Percentiles rank a stretch among this genome's conserved stretches.
These are phyloP conservation scores for Opisthocomus hoazin DNA, from an alignment of 2,113 vertebrate genomes.

Conservation along the genomic window DNA sequence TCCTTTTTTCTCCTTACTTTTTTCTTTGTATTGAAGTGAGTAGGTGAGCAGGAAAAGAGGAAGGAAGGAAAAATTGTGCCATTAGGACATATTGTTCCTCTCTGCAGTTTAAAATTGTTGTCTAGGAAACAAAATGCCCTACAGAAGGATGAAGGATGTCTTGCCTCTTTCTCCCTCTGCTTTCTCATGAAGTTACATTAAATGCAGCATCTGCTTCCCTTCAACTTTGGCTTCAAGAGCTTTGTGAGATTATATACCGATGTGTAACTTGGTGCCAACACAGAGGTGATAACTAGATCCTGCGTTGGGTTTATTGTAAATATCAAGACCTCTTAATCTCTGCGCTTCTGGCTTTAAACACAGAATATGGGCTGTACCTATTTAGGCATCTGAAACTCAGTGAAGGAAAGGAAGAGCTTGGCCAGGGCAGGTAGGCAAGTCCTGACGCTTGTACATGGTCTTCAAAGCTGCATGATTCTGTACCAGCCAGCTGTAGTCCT, in stretches of 20 bases:
- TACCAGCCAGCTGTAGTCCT: background rate
- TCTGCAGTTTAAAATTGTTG: conserved; percentile 38
- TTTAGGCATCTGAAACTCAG: background rate
- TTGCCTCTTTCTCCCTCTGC: background rate
- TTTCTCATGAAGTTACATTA: background rate
- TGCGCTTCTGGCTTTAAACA: background rate
- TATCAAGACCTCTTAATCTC: background rate
- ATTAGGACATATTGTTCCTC: conserved; percentile 34
- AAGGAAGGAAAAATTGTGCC: background rate
- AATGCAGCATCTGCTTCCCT: background rate
- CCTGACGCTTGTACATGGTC: background rate
- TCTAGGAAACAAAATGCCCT: conserved; percentile 65
- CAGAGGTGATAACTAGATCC: background rate
- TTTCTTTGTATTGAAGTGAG: background rate
- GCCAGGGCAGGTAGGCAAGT: background rate
- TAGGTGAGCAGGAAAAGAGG: background rate
- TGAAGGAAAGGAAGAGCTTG: background rate
- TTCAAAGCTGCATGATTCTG: background rate
- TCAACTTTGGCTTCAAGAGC: background rate
- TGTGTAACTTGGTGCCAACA: background rate
- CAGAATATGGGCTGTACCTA: background rate
- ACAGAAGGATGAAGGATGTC: conserved; percentile 23
- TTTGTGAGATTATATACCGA: background rate
- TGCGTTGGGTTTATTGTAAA: background rate
- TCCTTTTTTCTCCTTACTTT: background rate